Conservation (phyloP, 2,797 vertebrate genomes). For the Etheostoma perlongum region DNA sequence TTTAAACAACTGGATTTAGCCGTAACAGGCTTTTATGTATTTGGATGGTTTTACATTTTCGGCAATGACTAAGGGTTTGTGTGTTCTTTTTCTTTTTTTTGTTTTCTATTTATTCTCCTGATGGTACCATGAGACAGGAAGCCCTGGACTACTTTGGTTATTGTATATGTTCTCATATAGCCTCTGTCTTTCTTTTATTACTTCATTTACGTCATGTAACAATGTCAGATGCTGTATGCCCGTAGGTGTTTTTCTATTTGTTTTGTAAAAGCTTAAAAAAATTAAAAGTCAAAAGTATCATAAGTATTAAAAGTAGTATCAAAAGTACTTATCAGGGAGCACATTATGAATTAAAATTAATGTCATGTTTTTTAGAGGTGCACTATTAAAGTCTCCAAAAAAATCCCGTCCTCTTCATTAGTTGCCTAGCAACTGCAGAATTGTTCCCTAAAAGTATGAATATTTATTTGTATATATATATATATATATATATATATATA, state of each 20-base stretch:
- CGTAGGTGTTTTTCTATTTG: background rate
- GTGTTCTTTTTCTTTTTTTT: no score
- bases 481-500: slow-evolving; percentile 20
- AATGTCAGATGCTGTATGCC: background rate
- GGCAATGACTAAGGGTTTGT: background rate
- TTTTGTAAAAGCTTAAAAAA: no score
- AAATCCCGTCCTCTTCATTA: slow-evolving; percentile 41
- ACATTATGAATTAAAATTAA: slow-evolving; percentile 34
- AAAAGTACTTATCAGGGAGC: slow-evolving; percentile 19
- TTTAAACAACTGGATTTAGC: background rate
- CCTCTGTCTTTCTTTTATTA: background rate
- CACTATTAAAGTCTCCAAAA: slow-evolving; percentile 32
- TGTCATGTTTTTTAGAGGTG: slow-evolving; percentile 28
- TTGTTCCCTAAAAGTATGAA: slow-evolving; percentile 24
- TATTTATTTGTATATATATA: slow-evolving; percentile 14
- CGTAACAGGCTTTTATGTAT: no score
- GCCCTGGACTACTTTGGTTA: background rate
- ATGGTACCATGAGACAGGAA: background rate
- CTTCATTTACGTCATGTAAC: background rate
- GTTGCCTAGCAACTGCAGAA: slow-evolving; percentile 64
- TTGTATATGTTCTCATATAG: background rate
- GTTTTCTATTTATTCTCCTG: background rate
- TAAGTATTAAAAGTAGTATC: background rate
- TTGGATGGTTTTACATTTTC: no score
- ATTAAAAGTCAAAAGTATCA: no score